Conservation (phyloP, 1,140 invertebrate species). For the Matsumurasca onukii region DNA sequence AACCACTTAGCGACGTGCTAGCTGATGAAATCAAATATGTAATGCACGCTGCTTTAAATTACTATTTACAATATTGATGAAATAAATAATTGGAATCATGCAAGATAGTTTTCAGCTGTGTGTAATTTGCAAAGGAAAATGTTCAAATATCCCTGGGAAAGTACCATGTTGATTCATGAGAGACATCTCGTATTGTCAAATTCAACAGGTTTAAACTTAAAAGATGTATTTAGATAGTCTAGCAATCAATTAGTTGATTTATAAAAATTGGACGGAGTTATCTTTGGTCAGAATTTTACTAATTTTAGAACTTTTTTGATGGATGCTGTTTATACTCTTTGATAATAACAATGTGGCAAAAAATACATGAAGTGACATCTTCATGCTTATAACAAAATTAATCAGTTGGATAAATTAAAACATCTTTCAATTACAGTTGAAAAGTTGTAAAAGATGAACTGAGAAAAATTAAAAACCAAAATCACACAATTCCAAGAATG, state of each 20-base stretch:
- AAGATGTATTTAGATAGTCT: background rate
- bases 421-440: background rate
- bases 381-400: background rate
- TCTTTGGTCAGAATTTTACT: background rate
- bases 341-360: background rate
- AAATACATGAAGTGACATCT: background rate
- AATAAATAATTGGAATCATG: conserved; percentile 22
- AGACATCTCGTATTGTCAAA: background rate
- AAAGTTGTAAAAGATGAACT: background rate
- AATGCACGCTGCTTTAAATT: conserved; percentile 10
- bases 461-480: conserved; percentile 1
- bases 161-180: background rate
- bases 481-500: conserved; percentile 14
- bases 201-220: background rate
- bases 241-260: background rate
- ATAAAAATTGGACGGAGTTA: background rate
- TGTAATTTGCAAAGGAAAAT: background rate
- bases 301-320: background rate
- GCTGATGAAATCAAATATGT: no score
- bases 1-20: no score
- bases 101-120: conserved; percentile 15
- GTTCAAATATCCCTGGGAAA: background rate
- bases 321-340: background rate
- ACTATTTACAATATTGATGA: conserved; percentile 10
- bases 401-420: background rate